These are phyloP conservation scores for Ephydatia muelleri DNA, from an alignment of 37 sponge, comb jelly and placozoan species.

Conservation along the genomic window DNA sequence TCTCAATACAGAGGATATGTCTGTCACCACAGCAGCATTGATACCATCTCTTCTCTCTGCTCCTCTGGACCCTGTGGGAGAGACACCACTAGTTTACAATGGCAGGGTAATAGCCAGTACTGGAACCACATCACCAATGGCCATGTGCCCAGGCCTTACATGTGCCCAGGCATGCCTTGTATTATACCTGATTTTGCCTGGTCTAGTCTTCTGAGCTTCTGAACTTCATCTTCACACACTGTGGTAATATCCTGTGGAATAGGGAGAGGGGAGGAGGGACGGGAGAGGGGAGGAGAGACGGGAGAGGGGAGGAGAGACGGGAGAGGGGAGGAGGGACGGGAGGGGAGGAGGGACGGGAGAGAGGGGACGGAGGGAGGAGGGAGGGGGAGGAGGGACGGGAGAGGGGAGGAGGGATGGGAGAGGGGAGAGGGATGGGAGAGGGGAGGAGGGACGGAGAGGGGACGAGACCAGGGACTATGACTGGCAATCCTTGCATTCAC, in stretches of 20 bases:
- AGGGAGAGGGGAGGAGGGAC: background rate
- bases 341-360: too few relatives aligned
- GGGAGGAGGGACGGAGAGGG: background rate
- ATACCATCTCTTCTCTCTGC: conserved; percentile 81
- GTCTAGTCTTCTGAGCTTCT: conserved; percentile 63
- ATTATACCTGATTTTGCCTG: conserved; percentile 13
- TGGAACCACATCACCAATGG: too few relatives aligned
- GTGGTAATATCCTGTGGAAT: conserved; percentile 82
- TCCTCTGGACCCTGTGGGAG: conserved; percentile 8
- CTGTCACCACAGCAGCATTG: conserved; percentile 77
- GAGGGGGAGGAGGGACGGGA: background rate
- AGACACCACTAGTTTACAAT: too few relatives aligned
- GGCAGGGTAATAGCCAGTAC: too few relatives aligned
- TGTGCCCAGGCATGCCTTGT: too few relatives aligned
- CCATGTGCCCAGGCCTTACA: background rate
- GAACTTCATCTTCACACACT: conserved; percentile 83
- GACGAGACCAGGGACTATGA: background rate
- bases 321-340: too few relatives aligned
- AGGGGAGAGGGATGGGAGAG: too few relatives aligned
- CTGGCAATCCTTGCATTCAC: background rate
- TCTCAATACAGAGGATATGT: conserved; percentile 79
- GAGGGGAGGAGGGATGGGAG: too few relatives aligned
- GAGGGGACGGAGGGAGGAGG: too few relatives aligned
- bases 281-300: background rate
- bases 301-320: too few relatives aligned